Percentiles rank a stretch among this genome's conserved stretches.
These are phyloP conservation scores for Arrhamphus sclerolepis DNA, from an alignment of 2,797 vertebrate species.

Conservation along the genomic window DNA sequence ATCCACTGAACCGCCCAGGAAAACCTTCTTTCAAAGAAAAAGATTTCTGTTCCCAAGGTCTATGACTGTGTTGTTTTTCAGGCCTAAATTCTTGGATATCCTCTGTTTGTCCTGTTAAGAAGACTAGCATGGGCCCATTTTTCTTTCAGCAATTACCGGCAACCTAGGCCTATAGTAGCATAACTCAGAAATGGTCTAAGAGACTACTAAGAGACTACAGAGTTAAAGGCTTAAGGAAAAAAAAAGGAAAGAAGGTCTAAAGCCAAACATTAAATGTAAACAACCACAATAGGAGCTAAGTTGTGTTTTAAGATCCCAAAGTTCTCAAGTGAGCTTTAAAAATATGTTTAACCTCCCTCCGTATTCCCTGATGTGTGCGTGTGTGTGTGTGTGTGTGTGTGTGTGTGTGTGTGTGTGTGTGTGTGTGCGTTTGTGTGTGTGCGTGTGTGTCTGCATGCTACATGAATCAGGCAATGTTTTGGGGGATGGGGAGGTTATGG, in stretches of 20 bases:
- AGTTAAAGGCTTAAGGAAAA: too few species aligned
- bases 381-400: too few species aligned
- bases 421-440: too few species aligned
- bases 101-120: slow-evolving; percentile 33
- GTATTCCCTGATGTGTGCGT: background rate
- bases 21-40: slow-evolving; percentile 10
- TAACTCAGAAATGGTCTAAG: too few species aligned
- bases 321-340: background rate
- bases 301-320: background rate
- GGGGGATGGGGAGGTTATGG: background rate
- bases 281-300: background rate
- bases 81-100: slow-evolving; percentile 42
- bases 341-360: background rate
- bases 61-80: slow-evolving; percentile 25
- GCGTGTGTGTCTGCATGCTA: too few species aligned
- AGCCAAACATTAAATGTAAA: too few species aligned
- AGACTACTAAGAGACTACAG: too few species aligned
- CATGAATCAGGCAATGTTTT: background rate
- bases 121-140: background rate
- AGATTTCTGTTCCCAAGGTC: slow-evolving; percentile 31
- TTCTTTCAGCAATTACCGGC: slow-evolving; percentile 1
- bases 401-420: too few species aligned
- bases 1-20: slow-evolving; percentile 30
- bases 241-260: too few species aligned
- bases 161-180: too few species aligned